Conservation (phyloP, 2,113 vertebrate species). For the Ptychochromis oligacanthus region DNA sequence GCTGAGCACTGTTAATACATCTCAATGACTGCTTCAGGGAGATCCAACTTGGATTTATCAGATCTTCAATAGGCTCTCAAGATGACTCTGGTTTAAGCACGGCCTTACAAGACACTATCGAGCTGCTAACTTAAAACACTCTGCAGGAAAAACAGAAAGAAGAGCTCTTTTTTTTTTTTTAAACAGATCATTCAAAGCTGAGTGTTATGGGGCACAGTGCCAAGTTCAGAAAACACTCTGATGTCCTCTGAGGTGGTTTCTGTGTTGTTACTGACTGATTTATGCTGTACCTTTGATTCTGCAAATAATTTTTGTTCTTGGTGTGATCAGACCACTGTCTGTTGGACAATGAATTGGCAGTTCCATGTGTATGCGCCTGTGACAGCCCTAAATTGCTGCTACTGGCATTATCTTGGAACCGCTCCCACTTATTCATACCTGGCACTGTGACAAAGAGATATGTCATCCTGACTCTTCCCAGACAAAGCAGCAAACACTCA, state of each 20-base stretch:
- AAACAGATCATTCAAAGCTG: neutral
- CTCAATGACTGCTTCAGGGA: conserved; percentile 40
- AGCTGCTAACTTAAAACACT: neutral
- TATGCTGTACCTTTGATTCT: neutral
- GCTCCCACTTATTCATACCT: conserved; percentile 43
- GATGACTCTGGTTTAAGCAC: conserved; percentile 14
- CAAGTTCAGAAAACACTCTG: neutral
- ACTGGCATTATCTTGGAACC: conserved; percentile 21
- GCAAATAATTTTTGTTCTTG: conserved; percentile 5
- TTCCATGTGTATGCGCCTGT: neutral
- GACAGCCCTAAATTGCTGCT: neutral
- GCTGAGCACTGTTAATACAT: conserved; percentile 51
- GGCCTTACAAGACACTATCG: conserved; percentile 12
- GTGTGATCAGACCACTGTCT: conserved; percentile 11
- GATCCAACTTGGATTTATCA: conserved; percentile 62
- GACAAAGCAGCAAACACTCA: conserved; percentile 20
- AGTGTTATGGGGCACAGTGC: neutral
- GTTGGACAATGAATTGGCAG: neutral
- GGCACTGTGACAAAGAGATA: conserved; percentile 61
- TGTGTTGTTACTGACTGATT: neutral
- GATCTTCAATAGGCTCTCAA: conserved; percentile 36
- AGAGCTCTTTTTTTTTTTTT: neutral
- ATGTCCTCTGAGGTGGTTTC: neutral
- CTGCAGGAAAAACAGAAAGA: neutral
- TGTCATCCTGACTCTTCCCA: conserved; percentile 64